Evolutionary conservation across 2,888 invertebrate genomes (phyloP).

Genomic region (Drosophila fulvimacula): DNA sequence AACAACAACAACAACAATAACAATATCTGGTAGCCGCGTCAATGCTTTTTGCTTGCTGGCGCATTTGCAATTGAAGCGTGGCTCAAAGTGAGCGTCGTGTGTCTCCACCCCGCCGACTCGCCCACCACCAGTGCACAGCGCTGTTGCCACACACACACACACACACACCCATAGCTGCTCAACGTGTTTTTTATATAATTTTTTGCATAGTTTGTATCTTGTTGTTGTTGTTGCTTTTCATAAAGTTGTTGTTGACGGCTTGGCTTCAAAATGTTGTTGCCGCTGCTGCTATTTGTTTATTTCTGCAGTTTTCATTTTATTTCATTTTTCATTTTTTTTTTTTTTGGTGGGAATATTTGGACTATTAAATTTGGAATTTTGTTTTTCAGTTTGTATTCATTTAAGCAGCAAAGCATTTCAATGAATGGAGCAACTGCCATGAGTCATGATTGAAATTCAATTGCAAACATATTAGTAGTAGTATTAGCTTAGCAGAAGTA

Average conservation of each 20-base stretch:
- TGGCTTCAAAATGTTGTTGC: conserved; percentile 17
- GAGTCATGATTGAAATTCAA: conserved; percentile 48
- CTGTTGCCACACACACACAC: conserved; percentile 10
- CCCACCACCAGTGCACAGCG: conserved; percentile 2
- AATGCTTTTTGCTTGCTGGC: conserved; percentile 64
- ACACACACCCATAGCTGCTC: conserved; percentile 13
- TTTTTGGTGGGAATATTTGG: conserved; percentile 67
- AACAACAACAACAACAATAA: conserved; percentile 46
- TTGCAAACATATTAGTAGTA: background rate
- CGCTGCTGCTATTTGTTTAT: conserved; percentile 41
- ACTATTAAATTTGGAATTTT: conserved; percentile 52
- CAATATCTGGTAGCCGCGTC: conserved; percentile 59
- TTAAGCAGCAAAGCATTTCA: conserved; percentile 34
- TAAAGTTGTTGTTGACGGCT: conserved; percentile 56
- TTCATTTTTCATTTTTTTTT: background rate
- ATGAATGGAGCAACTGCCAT: conserved; percentile 43
- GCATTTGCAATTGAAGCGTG: conserved; percentile 80
- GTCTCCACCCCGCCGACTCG: conserved; percentile 9
- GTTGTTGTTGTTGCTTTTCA: conserved; percentile 38
- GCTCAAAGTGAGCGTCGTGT: conserved; percentile 65
- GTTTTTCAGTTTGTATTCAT: conserved; percentile 29
- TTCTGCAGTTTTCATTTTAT: conserved; percentile 54
- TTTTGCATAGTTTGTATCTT: conserved; percentile 60
- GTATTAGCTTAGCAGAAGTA: background rate
- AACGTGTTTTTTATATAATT: conserved; percentile 75